phyloP scores from a whole-genome alignment of 1,140 invertebrate genomes.

The Dendrolimus kikuchii region DNA sequence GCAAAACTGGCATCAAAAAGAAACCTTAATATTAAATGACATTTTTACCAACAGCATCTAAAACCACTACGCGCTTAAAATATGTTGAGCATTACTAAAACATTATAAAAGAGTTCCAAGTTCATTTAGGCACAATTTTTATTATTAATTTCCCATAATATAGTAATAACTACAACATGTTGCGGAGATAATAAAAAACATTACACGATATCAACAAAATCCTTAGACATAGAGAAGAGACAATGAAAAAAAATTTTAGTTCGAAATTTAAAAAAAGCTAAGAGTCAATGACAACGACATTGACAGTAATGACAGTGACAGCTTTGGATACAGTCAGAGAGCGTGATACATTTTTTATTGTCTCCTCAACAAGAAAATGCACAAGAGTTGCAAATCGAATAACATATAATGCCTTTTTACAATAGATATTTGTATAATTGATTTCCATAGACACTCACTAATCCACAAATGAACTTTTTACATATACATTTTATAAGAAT shows the following conservation, averaged over 20 bases:
- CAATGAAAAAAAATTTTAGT: no score
- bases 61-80: conserved; percentile 59
- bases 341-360: no score
- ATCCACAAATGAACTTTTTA: conserved; percentile 52
- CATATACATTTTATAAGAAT: conserved; percentile 71
- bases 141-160: conserved; percentile 42
- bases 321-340: no score
- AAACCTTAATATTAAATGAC: conserved; percentile 30
- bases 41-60: conserved; percentile 53
- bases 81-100: conserved; percentile 66
- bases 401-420: no score
- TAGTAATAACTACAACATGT: background rate
- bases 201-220: no score
- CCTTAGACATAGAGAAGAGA: no score
- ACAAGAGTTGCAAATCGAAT: no score
- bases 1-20: conserved; percentile 55
- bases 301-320: no score
- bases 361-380: no score
- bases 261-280: no score
- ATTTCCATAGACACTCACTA: conserved; percentile 66
- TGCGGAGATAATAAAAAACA: no score
- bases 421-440: conserved; percentile 8
- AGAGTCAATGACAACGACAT: no score
- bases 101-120: conserved; percentile 53
- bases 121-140: conserved; percentile 64